Evolutionary conservation across 2,113 vertebrate species (phyloP).

Genomic region (Erinaceus europaeus): DNA sequence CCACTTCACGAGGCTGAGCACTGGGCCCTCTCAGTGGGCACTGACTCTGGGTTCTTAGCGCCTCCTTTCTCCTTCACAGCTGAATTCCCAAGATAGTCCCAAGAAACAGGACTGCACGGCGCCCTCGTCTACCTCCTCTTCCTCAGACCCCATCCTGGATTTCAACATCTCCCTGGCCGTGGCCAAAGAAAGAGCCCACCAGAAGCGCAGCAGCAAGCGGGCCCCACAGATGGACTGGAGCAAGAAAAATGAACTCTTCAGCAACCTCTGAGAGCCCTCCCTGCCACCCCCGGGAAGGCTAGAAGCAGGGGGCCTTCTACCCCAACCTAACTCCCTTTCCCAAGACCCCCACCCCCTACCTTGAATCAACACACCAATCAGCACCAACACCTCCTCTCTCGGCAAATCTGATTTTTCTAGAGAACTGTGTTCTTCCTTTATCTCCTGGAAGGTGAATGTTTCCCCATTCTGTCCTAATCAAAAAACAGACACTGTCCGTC

Average conservation of each 20-base stretch:
- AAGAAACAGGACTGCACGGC: slow-evolving; percentile 63
- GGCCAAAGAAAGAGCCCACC: slow-evolving; percentile 94
- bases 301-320: not conserved
- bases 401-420: slow-evolving; percentile 41
- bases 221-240: slow-evolving; percentile 99
- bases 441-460: not conserved
- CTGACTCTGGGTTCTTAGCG: not conserved
- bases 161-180: slow-evolving; percentile 91
- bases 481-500: not conserved
- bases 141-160: slow-evolving; percentile 80
- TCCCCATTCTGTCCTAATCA: not conserved
- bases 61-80: not conserved
- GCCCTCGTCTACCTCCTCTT: slow-evolving; percentile 64
- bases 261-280: slow-evolving; percentile 88
- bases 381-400: slow-evolving; percentile 27
- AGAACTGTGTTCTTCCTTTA: not conserved
- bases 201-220: slow-evolving; percentile 94
- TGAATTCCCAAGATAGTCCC: slow-evolving; percentile 65
- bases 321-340: accelerated
- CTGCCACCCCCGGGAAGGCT: not conserved
- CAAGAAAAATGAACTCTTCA: slow-evolving; percentile 98
- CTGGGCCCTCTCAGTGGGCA: no score
- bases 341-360: not conserved
- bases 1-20: not conserved
- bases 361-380: slow-evolving; percentile 59